These are phyloP conservation scores for Apotomis capreana DNA, from an alignment of 2,888 invertebrate genomes.

Conservation along the genomic window DNA sequence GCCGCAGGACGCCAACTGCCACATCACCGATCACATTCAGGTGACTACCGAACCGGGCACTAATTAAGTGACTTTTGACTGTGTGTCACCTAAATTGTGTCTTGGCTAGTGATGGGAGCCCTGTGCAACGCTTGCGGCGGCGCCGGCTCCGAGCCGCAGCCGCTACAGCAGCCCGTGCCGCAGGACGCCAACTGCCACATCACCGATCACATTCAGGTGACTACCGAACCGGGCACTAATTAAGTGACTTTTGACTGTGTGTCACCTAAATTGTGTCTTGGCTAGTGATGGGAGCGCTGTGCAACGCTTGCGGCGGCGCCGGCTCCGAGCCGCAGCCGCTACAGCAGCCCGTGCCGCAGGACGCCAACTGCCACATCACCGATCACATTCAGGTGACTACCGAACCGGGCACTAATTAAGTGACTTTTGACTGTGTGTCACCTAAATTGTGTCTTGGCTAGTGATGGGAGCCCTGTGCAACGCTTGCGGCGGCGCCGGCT, in stretches of 20 bases:
- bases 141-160: conserved; percentile 60
- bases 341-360: conserved; percentile 96
- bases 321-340: conserved; percentile 78
- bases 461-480: too few relatives aligned
- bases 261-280: conserved; percentile 87
- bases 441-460: too few relatives aligned
- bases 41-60: conserved; percentile 52
- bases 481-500: too few relatives aligned
- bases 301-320: conserved; percentile 84
- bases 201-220: conserved; percentile 96
- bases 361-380: conserved; percentile 97
- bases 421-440: too few relatives aligned
- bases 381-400: conserved; percentile 93
- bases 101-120: conserved; percentile 98
- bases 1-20: conserved; percentile 97
- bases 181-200: conserved; percentile 98
- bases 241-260: too few relatives aligned
- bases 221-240: too few relatives aligned
- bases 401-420: too few relatives aligned
- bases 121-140: conserved; percentile 88
- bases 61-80: too few relatives aligned
- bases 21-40: conserved; percentile 98
- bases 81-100: conserved; percentile 74
- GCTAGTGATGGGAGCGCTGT: conserved; percentile 97
- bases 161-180: conserved; percentile 94